These are phyloP conservation scores for Buphagus erythrorhynchus DNA, from an alignment of 2,797 vertebrate genomes.

Conservation along the genomic window DNA sequence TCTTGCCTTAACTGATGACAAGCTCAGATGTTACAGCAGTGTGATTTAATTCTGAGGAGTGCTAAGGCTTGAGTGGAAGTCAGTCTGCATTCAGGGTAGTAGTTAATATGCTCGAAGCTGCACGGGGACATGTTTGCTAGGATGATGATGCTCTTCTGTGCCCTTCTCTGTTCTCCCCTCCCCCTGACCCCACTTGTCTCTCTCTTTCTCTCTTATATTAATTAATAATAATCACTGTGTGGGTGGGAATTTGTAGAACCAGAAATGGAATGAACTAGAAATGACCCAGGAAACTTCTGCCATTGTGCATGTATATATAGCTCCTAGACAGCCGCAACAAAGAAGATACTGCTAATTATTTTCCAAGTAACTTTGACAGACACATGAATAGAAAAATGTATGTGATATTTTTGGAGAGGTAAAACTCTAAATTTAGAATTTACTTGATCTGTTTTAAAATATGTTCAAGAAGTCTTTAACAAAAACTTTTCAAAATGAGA, in stretches of 20 bases:
- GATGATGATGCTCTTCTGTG: not conserved
- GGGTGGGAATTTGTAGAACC: not conserved
- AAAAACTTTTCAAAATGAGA: not conserved
- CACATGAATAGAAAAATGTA: not conserved
- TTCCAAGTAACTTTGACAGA: not conserved
- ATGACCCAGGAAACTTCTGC: constrained; percentile 23
- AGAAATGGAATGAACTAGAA: constrained; percentile 24
- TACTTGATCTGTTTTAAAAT: constrained; percentile 11
- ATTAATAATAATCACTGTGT: constrained; percentile 36
- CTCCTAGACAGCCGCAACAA: constrained; percentile 21
- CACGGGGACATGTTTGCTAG: not conserved
- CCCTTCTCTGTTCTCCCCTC: not conserved
- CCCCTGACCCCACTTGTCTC: not conserved
- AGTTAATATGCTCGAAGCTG: not conserved
- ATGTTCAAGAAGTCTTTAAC: not conserved
- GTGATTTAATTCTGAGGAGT: not conserved
- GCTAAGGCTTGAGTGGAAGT: not conserved
- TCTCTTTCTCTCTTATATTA: not conserved
- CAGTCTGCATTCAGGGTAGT: not conserved
- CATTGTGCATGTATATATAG: not conserved
- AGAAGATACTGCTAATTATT: constrained; percentile 3
- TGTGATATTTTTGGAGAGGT: constrained; percentile 27
- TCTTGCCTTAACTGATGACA: not conserved
- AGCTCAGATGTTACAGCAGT: not conserved
- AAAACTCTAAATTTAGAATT: not conserved